These are phyloP conservation scores for Hemicordylus capensis DNA, from an alignment of 2,113 vertebrate species.

Conservation along the genomic window DNA sequence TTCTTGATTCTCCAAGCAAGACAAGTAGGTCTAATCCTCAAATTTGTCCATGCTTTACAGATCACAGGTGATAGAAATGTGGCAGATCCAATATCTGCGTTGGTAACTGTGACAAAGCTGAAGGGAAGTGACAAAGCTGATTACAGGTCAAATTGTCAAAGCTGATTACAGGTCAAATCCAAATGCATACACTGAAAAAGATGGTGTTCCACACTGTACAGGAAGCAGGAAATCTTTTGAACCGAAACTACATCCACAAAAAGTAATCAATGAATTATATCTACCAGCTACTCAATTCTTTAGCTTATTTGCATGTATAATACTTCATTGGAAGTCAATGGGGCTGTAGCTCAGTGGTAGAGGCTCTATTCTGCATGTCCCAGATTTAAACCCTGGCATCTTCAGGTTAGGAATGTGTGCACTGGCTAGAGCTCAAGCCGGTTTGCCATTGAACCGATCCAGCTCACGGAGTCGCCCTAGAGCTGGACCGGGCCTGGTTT, in stretches of 20 bases:
- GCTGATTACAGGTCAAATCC: background rate
- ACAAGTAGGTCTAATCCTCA: background rate
- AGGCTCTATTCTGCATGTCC: too few relatives aligned
- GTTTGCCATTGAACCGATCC: too few relatives aligned
- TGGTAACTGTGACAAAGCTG: background rate
- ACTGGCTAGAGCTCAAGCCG: too few relatives aligned
- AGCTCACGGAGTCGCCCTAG: too few relatives aligned
- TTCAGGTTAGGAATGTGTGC: too few relatives aligned
- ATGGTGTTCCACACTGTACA: too few relatives aligned
- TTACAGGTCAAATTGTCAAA: background rate
- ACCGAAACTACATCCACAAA: background rate
- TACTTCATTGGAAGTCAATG: background rate
- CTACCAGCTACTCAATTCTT: background rate
- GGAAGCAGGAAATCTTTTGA: background rate
- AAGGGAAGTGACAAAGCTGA: background rate
- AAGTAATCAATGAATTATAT: background rate
- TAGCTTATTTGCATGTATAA: background rate
- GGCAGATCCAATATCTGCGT: background rate
- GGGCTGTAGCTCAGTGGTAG: too few relatives aligned
- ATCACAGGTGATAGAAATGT: background rate
- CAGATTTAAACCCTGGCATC: too few relatives aligned
- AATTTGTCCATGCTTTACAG: background rate
- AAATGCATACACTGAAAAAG: background rate
- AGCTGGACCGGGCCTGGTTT: too few relatives aligned
- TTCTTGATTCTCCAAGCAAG: background rate